Percentiles rank a stretch among this genome's conserved stretches.
phyloP scores from a whole-genome alignment of 2,113 vertebrate genomes.

The Jacana jacana region DNA sequence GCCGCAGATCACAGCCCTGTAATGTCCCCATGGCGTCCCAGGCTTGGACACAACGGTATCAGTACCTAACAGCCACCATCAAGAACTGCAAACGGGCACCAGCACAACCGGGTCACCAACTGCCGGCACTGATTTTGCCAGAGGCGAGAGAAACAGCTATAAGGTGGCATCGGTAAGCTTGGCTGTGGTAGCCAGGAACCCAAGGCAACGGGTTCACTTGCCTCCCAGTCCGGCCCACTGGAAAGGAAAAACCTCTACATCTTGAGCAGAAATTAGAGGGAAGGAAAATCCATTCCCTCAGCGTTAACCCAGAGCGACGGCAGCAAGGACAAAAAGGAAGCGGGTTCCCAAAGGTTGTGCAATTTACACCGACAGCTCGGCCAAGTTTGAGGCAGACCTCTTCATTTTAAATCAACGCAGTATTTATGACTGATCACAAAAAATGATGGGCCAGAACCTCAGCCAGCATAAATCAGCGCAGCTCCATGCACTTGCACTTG shows the following conservation, averaged over 20 bases:
- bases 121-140: neutral
- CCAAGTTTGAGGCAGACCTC: neutral
- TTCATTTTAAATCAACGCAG: neutral
- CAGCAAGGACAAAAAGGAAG: neutral
- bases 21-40: neutral
- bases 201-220: neutral
- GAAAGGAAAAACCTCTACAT: neutral
- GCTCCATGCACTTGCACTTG: neutral
- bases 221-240: neutral
- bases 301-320: neutral
- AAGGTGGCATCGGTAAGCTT: neutral
- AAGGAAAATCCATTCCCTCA: neutral
- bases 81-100: accelerated
- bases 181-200: neutral
- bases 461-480: neutral
- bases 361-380: neutral
- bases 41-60: neutral
- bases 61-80: neutral
- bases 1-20: neutral
- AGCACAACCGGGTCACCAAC: accelerated
- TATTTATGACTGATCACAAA: neutral
- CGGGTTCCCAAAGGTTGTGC: neutral
- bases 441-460: neutral
- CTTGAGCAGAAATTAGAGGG: neutral
- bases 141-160: neutral